A percentile compares a stretch with the other conserved stretches of the same genome.
These are phyloP conservation scores for Rhincodon typus DNA, from an alignment of 2,797 vertebrate species.

Conservation along the genomic window DNA sequence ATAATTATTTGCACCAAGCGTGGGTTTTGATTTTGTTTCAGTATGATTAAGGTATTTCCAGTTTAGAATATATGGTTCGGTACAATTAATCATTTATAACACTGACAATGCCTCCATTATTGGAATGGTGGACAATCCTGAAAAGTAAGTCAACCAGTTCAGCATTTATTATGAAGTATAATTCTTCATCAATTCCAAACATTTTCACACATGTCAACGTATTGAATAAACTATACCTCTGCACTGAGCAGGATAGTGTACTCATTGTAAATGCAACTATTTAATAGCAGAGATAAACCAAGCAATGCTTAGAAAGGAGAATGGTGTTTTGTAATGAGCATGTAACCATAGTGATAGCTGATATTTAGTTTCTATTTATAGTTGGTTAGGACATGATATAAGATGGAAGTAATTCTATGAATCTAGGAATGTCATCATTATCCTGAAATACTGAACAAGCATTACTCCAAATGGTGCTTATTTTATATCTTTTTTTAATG, in stretches of 20 bases:
- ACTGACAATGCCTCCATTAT: neutral
- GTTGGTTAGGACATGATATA: neutral
- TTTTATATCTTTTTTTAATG: neutral
- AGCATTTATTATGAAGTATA: neutral
- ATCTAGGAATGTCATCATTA: neutral
- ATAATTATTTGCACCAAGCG: neutral
- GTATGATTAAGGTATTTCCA: conserved; percentile 4
- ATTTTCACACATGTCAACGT: neutral
- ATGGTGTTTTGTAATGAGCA: conserved; percentile 6
- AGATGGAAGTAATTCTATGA: neutral
- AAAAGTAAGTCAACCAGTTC: conserved; percentile 22
- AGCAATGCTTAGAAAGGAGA: conserved; percentile 19
- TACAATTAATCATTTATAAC: conserved; percentile 5
- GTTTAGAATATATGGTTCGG: neutral
- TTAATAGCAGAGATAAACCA: neutral
- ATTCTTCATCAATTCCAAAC: neutral
- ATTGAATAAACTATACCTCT: neutral
- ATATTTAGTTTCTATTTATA: conserved; percentile 31
- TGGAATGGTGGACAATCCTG: neutral
- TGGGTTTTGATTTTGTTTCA: neutral
- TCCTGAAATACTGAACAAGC: neutral
- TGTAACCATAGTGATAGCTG: conserved; percentile 28
- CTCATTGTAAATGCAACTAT: conserved; percentile 7
- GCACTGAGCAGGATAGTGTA: neutral
- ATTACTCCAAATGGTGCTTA: too few species aligned